Evolutionary conservation across 2,797 vertebrate species (phyloP).

Genomic region (Fundulus diaphanus): DNA sequence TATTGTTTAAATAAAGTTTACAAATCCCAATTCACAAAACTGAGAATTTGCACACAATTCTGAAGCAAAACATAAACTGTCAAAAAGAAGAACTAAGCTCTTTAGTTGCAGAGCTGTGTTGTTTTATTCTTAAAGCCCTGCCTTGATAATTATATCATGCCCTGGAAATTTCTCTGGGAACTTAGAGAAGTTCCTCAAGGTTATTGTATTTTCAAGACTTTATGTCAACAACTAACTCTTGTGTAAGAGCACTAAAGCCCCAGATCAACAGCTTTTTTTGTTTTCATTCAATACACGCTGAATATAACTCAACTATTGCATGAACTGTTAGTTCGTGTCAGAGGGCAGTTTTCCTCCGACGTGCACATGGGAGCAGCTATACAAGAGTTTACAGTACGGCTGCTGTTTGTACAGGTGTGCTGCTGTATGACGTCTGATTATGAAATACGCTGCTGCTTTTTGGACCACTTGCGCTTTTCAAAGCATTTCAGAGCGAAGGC

Average conservation of each 20-base stretch:
- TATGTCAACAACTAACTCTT: conserved; percentile 36
- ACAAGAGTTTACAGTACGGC: conserved; percentile 58
- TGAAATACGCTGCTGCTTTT: conserved; percentile 79
- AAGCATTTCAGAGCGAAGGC: conserved; percentile 71
- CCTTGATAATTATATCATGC: neutral
- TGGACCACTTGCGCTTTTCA: conserved; percentile 71
- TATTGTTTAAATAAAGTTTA: neutral
- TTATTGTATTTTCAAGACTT: conserved; percentile 10
- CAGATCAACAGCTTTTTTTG: conserved; percentile 16
- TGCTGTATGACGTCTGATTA: conserved; percentile 73
- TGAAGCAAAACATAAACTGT: neutral
- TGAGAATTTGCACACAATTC: neutral
- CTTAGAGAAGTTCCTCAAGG: no score
- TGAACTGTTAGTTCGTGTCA: conserved; percentile 11
- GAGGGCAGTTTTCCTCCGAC: conserved; percentile 17
- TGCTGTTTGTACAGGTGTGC: conserved; percentile 82
- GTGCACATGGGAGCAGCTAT: conserved; percentile 23
- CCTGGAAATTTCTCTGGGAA: neutral
- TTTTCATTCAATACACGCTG: conserved; percentile 22
- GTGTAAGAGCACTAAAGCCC: conserved; percentile 28
- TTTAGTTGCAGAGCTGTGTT: neutral
- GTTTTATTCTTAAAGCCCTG: neutral
- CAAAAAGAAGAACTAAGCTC: neutral
- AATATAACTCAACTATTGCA: conserved; percentile 25
- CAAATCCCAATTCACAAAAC: no score